Conservation (phyloP, 2,113 vertebrate species). For the Solea solea region DNA sequence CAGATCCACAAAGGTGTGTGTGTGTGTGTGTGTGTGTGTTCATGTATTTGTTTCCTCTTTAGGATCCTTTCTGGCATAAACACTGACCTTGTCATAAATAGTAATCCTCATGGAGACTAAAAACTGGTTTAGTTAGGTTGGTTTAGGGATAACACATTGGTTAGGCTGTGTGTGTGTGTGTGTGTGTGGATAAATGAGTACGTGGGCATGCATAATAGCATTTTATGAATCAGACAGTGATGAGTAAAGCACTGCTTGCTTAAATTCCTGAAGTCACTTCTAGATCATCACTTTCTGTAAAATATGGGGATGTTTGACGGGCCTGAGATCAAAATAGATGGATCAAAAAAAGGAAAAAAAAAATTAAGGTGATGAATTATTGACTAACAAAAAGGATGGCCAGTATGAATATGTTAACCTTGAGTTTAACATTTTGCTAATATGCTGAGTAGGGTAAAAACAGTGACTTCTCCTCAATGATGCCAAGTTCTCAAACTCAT, state of each 20-base stretch:
- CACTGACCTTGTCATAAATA: too few species aligned
- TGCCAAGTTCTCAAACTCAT: constrained; percentile 69
- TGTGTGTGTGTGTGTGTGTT: constrained; percentile 26
- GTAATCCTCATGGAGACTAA: too few species aligned
- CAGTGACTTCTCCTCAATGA: constrained; percentile 60
- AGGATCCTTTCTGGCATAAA: too few species aligned
- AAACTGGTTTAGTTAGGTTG: too few species aligned
- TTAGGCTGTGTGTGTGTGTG: constrained; percentile 6
- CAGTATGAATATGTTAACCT: constrained; percentile 66
- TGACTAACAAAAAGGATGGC: constrained; percentile 50
- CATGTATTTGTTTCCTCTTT: neutral
- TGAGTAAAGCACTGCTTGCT: constrained; percentile 53
- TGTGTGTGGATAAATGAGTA: constrained; percentile 30
- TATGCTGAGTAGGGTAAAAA: constrained; percentile 68
- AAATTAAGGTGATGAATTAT: constrained; percentile 47
- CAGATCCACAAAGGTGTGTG: constrained; percentile 44
- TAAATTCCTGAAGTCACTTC: constrained; percentile 34
- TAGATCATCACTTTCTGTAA: constrained; percentile 52
- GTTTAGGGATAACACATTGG: too few species aligned
- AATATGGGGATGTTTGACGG: constrained; percentile 55
- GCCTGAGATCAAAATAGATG: constrained; percentile 41
- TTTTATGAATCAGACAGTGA: constrained; percentile 52
- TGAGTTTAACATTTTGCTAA: constrained; percentile 60
- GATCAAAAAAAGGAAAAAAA: constrained; percentile 22
- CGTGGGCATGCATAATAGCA: constrained; percentile 54